These are phyloP conservation scores for Crypturellus undulatus DNA, from an alignment of 2,113 vertebrate genomes.

Conservation along the genomic window DNA sequence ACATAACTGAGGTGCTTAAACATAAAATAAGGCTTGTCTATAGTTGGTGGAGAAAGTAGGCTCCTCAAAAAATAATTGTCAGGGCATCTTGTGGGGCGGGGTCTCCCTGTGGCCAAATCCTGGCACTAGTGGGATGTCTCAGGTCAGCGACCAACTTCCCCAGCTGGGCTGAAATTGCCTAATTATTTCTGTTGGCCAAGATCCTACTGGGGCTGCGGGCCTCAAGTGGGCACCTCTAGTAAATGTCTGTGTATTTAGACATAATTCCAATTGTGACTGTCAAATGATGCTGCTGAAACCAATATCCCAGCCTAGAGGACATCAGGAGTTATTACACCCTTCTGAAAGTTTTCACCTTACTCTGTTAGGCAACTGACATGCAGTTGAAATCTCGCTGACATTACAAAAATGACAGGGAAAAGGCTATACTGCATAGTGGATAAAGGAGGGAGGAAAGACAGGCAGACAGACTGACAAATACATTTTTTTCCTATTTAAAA, in stretches of 20 bases:
- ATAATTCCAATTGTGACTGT: neutral
- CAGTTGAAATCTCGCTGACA: neutral
- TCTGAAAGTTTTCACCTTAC: neutral
- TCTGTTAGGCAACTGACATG: too few relatives aligned
- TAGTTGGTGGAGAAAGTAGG: too few relatives aligned
- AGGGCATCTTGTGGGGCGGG: too few relatives aligned
- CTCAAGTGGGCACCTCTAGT: neutral
- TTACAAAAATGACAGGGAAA: neutral
- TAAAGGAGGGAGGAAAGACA: neutral
- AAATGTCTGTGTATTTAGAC: neutral
- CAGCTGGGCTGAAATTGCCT: neutral
- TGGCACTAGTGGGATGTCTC: neutral
- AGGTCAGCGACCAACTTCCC: neutral
- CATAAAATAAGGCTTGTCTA: too few relatives aligned
- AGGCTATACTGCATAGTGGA: neutral
- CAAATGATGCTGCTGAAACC: neutral
- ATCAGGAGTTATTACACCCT: neutral
- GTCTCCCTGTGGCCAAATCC: neutral
- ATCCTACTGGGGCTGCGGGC: neutral
- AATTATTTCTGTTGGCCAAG: neutral
- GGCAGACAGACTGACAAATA: neutral
- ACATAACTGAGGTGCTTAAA: too few relatives aligned
- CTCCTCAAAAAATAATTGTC: too few relatives aligned
- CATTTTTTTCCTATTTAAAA: neutral
- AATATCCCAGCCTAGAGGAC: neutral